phyloP scores from a whole-genome alignment of 2,888 invertebrate species.

The Drosophila mulleri region DNA sequence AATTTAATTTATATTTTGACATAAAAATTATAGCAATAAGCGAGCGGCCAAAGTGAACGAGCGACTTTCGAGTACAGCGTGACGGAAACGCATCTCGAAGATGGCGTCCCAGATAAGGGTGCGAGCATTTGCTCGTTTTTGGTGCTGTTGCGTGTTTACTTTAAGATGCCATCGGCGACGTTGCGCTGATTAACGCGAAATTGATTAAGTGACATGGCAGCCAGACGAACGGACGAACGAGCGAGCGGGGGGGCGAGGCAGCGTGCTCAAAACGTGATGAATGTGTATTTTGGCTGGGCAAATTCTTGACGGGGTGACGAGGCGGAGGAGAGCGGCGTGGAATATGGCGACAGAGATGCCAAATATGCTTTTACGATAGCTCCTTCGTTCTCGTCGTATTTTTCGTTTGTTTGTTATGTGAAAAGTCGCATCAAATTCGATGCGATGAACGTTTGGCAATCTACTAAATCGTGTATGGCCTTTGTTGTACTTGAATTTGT shows the following conservation, averaged over 20 bases:
- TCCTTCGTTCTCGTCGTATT: background rate
- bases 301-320: constrained; percentile 9
- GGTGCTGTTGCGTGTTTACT: constrained; percentile 67
- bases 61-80: constrained; percentile 32
- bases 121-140: constrained; percentile 37
- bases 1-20: constrained; percentile 81
- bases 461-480: background rate
- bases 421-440: background rate
- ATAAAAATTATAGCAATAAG: constrained; percentile 81
- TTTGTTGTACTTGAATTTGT: background rate
- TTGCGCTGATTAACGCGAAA: constrained; percentile 78
- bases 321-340: background rate
- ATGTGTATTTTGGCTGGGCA: constrained; percentile 57
- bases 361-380: constrained; percentile 5
- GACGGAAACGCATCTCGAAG: constrained; percentile 63
- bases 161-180: constrained; percentile 79
- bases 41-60: constrained; percentile 33
- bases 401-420: background rate
- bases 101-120: constrained; percentile 57
- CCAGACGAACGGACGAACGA: constrained; percentile 12
- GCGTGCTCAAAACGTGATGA: constrained; percentile 60
- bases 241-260: constrained; percentile 9
- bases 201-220: constrained; percentile 77
- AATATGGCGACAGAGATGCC: constrained; percentile 8
- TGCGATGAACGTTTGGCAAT: constrained; percentile 1